Conservation (phyloP, 2,797 vertebrate genomes). For the Loriculus beryllinus region DNA sequence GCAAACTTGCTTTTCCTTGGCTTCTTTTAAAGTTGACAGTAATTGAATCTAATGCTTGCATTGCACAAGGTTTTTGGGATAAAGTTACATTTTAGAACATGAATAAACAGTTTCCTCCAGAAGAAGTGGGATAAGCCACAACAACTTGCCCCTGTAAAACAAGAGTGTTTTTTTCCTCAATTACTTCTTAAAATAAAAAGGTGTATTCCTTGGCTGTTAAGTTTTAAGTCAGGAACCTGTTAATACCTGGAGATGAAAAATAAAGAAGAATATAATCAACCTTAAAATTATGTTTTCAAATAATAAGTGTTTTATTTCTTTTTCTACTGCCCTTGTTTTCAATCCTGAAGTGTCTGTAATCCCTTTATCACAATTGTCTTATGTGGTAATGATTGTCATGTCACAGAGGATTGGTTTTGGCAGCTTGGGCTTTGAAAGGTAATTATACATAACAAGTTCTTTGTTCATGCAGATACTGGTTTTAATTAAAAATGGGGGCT, state of each 20-base stretch:
- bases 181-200: background rate
- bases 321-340: background rate
- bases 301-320: background rate
- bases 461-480: background rate
- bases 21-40: background rate
- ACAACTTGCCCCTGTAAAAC: background rate
- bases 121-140: background rate
- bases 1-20: background rate
- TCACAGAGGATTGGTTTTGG: background rate
- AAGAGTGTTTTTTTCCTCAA: rapidly evolving
- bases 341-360: background rate
- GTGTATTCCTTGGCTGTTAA: background rate
- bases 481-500: background rate
- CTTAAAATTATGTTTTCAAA: background rate
- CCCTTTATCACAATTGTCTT: background rate
- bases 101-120: background rate
- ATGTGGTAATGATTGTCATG: background rate
- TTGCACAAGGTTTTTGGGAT: background rate
- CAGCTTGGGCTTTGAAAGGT: slow-evolving; percentile 2
- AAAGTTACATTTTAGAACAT: background rate
- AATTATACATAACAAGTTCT: background rate
- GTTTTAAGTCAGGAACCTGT: background rate
- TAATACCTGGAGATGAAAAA: background rate
- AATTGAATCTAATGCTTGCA: background rate
- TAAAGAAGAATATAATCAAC: background rate